Conservation (phyloP, 2,797 vertebrate species). For the Trachurus trachurus region DNA sequence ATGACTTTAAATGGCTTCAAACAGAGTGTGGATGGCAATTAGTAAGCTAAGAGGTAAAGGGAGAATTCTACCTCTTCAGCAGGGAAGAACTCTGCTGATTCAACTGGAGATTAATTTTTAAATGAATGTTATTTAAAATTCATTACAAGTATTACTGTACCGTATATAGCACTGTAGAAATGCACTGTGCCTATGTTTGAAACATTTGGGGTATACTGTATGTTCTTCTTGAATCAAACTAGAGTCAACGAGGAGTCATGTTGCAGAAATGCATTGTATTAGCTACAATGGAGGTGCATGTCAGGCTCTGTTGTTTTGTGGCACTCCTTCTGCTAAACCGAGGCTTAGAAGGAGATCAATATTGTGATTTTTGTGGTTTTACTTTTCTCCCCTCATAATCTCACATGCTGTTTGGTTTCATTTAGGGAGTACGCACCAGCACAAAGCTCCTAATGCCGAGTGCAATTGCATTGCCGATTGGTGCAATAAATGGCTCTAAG, state of each 20-base stretch:
- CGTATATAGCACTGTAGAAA: not conserved
- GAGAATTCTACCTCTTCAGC: not conserved
- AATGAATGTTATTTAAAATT: conserved; percentile 7
- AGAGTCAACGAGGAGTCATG: not conserved
- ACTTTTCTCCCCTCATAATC: conserved; percentile 28
- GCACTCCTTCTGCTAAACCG: not conserved
- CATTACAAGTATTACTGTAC: not conserved
- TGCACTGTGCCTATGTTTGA: not conserved
- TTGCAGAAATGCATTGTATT: not conserved
- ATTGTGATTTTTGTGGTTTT: conserved; percentile 28
- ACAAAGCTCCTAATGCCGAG: conserved; percentile 30
- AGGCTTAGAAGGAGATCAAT: conserved; percentile 20
- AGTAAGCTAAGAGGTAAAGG: not conserved
- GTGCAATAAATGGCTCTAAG: conserved; percentile 45
- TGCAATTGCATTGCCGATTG: conserved; percentile 30
- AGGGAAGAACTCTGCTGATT: conserved; percentile 5
- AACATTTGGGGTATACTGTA: too few species aligned
- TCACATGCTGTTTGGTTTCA: conserved; percentile 32
- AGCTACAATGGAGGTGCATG: not conserved
- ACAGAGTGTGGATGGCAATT: conserved; percentile 20
- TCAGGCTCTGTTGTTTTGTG: not conserved
- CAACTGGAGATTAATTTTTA: not conserved
- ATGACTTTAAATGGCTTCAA: conserved; percentile 31
- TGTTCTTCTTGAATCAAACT: not conserved
- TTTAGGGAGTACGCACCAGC: conserved; percentile 7